Conservation (phyloP, 2,113 vertebrate genomes). For the Pseudorhombus dupliciocellatus region DNA sequence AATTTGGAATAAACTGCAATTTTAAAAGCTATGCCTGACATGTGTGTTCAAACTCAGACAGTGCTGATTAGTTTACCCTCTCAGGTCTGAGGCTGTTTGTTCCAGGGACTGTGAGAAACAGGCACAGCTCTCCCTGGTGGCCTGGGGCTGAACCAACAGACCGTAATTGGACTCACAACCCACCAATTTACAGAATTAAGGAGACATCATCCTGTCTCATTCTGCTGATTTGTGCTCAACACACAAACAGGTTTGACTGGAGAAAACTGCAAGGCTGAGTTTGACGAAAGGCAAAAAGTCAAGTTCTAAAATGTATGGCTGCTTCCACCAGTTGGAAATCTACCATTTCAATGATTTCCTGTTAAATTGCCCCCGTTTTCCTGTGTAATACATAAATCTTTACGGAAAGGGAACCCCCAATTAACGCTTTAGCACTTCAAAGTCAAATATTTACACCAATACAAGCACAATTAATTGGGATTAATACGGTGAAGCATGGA, state of each 20-base stretch:
- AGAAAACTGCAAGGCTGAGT: background rate
- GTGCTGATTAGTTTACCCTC: conserved; percentile 36
- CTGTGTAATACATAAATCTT: conserved; percentile 1
- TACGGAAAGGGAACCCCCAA: conserved; percentile 34
- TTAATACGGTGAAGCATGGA: conserved; percentile 70
- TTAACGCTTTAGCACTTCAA: conserved; percentile 58
- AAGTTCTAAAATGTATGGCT: background rate
- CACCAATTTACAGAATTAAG: conserved; percentile 64
- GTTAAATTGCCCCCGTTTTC: conserved; percentile 2
- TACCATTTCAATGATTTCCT: conserved; percentile 2
- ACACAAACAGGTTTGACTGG: conserved; percentile 5
- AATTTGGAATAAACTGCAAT: background rate
- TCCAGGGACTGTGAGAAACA: conserved; percentile 47
- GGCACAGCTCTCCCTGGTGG: conserved; percentile 77
- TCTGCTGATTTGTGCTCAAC: conserved; percentile 44
- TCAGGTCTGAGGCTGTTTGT: conserved; percentile 31
- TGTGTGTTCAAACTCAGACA: background rate
- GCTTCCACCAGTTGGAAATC: background rate
- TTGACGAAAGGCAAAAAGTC: background rate
- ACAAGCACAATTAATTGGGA: conserved; percentile 74
- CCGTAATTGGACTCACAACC: conserved; percentile 62
- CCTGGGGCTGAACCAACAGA: conserved; percentile 57
- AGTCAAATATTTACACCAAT: conserved; percentile 75
- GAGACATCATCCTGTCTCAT: conserved; percentile 44
- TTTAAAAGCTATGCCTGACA: background rate